Percentiles rank a stretch among this genome's conserved stretches.
Evolutionary conservation across 2,888 invertebrate species (phyloP).

Genomic region (Drosophila anomalata): DNA sequence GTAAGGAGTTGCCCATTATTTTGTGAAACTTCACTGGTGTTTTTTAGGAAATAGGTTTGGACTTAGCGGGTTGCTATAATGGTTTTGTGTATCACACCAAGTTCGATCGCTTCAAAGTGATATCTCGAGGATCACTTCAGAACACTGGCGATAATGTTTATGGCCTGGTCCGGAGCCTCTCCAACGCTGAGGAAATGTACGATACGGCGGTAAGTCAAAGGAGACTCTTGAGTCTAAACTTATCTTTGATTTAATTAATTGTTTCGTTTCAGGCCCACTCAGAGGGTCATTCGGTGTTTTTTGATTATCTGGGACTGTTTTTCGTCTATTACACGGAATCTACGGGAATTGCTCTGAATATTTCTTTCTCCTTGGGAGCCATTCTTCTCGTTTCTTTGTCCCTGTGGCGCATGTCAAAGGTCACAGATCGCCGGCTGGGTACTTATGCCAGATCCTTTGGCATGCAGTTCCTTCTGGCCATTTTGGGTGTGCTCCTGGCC

Average conservation of each 20-base stretch:
- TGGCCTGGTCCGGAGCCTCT: slow-evolving; percentile 85
- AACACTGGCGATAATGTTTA: slow-evolving; percentile 89
- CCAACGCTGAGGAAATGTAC: slow-evolving; percentile 82
- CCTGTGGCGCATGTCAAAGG: slow-evolving; percentile 71
- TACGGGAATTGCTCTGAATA: slow-evolving; percentile 82
- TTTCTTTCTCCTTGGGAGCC: slow-evolving; percentile 79
- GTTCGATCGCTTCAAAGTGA: slow-evolving; percentile 87
- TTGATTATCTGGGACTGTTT: slow-evolving; percentile 89
- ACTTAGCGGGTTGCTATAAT: slow-evolving; percentile 89
- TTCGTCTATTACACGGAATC: slow-evolving; percentile 87
- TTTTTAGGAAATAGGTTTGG: slow-evolving; percentile 85
- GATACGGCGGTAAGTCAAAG: slow-evolving; percentile 68
- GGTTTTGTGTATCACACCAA: slow-evolving; percentile 92
- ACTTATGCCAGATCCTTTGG: slow-evolving; percentile 60
- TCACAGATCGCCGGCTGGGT: slow-evolving; percentile 49
- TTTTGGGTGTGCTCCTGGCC: slow-evolving; percentile 77
- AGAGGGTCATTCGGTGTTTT: slow-evolving; percentile 87
- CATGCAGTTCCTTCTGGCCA: slow-evolving; percentile 70
- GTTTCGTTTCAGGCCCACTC: slow-evolving; percentile 79
- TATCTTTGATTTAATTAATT: background rate
- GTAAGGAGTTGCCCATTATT: slow-evolving; percentile 73
- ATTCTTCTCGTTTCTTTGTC: slow-evolving; percentile 77
- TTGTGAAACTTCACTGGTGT: background rate
- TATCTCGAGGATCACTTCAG: slow-evolving; percentile 88
- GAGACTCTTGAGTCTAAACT: background rate